Percentiles rank a stretch among this genome's conserved stretches.
phyloP scores from a whole-genome alignment of 2,797 vertebrate genomes.

The Typhlichthys subterraneus region DNA sequence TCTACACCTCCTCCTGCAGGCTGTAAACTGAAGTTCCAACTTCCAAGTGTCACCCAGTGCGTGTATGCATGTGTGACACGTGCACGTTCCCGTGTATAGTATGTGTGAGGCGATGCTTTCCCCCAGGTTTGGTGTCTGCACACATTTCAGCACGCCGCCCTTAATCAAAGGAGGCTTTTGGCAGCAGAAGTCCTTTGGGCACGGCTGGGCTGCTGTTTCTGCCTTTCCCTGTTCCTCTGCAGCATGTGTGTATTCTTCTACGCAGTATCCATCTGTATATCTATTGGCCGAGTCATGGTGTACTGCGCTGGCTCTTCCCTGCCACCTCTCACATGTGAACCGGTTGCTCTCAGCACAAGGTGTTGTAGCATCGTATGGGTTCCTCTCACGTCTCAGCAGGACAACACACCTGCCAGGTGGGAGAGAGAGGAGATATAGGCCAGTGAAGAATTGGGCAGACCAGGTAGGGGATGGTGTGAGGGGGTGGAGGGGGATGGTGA shows the following conservation, averaged over 20 bases:
- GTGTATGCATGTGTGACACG: slow-evolving; percentile 25
- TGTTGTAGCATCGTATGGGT: no score
- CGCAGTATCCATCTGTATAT: no score
- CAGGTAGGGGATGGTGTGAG: not conserved
- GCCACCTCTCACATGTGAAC: no score
- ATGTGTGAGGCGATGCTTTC: slow-evolving; percentile 5
- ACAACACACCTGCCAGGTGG: no score
- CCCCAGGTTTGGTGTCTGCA: slow-evolving; percentile 48
- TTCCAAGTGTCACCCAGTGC: slow-evolving; percentile 69
- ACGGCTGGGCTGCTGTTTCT: no score
- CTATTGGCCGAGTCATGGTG: no score
- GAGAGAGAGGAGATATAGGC: not conserved
- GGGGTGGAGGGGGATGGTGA: slow-evolving; percentile 1
- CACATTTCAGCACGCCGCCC: slow-evolving; percentile 22
- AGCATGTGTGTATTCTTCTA: no score
- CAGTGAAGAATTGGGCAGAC: not conserved
- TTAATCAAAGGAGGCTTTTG: slow-evolving; percentile 48
- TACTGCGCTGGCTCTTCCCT: no score
- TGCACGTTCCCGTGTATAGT: slow-evolving; percentile 27
- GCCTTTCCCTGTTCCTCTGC: no score
- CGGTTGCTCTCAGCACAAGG: no score
- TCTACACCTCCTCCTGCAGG: slow-evolving; percentile 61
- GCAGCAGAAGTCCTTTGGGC: slow-evolving; percentile 5
- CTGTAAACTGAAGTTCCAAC: slow-evolving; percentile 70
- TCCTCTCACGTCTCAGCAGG: no score